phyloP scores from a whole-genome alignment of 2,797 vertebrate genomes.

The Australoheros facetus region DNA sequence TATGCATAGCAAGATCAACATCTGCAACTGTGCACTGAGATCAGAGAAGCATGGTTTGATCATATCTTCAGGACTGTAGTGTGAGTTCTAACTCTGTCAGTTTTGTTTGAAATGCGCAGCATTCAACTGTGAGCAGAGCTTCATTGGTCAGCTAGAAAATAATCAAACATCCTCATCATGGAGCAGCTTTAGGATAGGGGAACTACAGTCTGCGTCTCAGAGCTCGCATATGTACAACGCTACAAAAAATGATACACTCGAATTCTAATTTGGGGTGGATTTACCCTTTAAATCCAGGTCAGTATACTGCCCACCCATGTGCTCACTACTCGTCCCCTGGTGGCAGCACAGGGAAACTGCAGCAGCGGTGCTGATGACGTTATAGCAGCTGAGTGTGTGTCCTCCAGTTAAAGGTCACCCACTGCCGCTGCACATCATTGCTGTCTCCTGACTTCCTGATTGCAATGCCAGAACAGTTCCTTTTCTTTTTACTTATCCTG shows the following conservation, averaged over 20 bases:
- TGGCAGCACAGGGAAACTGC: constrained; percentile 49
- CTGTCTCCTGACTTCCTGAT: constrained; percentile 63
- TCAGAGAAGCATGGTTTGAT: background rate
- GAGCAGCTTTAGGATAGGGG: background rate
- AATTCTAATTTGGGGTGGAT: constrained; percentile 23
- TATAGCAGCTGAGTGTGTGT: constrained; percentile 74
- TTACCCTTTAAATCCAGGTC: constrained; percentile 53
- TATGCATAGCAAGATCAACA: background rate
- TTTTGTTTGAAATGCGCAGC: constrained; percentile 5
- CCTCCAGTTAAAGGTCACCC: constrained; percentile 83
- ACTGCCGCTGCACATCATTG: constrained; percentile 72
- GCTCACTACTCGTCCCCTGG: constrained; percentile 60
- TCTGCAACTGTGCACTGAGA: background rate
- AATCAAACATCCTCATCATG: background rate
- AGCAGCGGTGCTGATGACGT: constrained; percentile 71
- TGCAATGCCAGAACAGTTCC: constrained; percentile 41
- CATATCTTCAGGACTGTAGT: background rate
- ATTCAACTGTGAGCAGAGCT: background rate
- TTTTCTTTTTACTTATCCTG: constrained; percentile 41
- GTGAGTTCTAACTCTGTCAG: background rate
- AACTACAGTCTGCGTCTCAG: background rate
- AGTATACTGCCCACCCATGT: constrained; percentile 10
- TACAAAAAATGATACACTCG: background rate
- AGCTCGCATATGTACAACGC: too few species aligned
- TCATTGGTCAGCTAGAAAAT: background rate